phyloP scores from a whole-genome alignment of 2,113 vertebrate species.

The Mobula birostris region DNA sequence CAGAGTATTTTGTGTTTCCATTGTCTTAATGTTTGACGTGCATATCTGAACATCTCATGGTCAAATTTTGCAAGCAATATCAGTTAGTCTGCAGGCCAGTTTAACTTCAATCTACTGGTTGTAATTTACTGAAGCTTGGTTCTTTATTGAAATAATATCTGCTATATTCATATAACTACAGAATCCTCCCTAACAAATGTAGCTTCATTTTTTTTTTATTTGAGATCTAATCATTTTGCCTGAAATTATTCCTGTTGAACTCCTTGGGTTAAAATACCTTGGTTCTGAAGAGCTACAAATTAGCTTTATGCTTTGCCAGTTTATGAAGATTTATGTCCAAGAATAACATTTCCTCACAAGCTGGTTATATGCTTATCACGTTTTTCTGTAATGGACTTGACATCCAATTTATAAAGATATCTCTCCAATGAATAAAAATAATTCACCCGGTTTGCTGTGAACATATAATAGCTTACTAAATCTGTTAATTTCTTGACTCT shows the following conservation, averaged over 20 bases:
- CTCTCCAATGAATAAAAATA: not conserved
- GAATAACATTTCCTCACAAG: conserved; percentile 22
- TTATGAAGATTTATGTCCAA: not conserved
- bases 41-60: too few species aligned
- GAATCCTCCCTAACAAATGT: not conserved
- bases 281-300: not conserved
- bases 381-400: not conserved
- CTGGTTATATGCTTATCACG: not conserved
- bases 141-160: too few species aligned
- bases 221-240: not conserved
- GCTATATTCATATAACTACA: not conserved
- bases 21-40: too few species aligned
- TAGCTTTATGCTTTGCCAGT: not conserved
- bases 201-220: not conserved
- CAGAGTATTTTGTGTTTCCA: too few species aligned
- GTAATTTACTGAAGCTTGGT: too few species aligned
- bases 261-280: not conserved
- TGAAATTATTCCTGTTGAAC: not conserved
- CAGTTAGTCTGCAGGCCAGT: too few species aligned
- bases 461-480: not conserved
- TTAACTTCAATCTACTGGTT: too few species aligned
- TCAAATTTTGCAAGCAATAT: too few species aligned
- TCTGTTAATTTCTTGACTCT: conserved; percentile 17
- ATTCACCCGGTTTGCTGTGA: conserved; percentile 10
- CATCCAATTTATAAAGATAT: not conserved